Base-by-base conservation (phyloP, 2,113 vertebrate genomes). In the Tricholaema leucomelas region DNA sequence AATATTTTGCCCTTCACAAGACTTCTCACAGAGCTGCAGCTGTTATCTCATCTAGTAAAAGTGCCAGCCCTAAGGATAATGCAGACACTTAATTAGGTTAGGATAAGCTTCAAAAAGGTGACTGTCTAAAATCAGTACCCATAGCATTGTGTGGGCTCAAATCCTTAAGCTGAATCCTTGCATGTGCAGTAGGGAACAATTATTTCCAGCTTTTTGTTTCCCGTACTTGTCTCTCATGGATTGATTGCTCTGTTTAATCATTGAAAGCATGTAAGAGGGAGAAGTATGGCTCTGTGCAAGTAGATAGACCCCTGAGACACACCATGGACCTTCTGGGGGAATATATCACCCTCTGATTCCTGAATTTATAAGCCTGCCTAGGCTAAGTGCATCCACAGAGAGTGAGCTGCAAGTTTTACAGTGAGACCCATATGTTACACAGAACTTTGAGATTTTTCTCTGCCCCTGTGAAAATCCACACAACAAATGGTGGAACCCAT, bases 11-110 rank as follows among this genome's bases (percentile, higher is more conserved):
- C 94, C 94, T 96, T 95, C 92, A 38, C 58, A 54, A 80, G 81
- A 76, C 96, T 96, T 94, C 91, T 94, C 83, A 76, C 72, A 76
- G 90, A 31, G 50, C 75, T 78, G 91, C 95, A 96, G 93, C 93
- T 96, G 92, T 95, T 97, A 95, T 87, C 91, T 94, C 95, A 91
- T 88, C 87, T 80, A 85, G 91, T 89, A n/a, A 77, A 91, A 91
- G 85, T 93, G 81, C 77, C 95, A 93, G 71, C 86, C 82, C 84
- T 87, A 46, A 66, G 93, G 95, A 92, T 75, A 88, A 92, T 96
- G 70, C 42, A 92, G 92, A 67, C 85, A 85, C 52, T 91, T 92
- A 93, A 96, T 93, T 91, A 95, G 88, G 79, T 91, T 93, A 92
- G 77, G 65, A 95, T 64, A 91, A 96, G 89, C 56, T 67, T 94